A percentile compares a stretch with the other conserved stretches of the same genome.
Conservation (phyloP, 2,888 invertebrate genomes). For the Papilio elwesi region DNA sequence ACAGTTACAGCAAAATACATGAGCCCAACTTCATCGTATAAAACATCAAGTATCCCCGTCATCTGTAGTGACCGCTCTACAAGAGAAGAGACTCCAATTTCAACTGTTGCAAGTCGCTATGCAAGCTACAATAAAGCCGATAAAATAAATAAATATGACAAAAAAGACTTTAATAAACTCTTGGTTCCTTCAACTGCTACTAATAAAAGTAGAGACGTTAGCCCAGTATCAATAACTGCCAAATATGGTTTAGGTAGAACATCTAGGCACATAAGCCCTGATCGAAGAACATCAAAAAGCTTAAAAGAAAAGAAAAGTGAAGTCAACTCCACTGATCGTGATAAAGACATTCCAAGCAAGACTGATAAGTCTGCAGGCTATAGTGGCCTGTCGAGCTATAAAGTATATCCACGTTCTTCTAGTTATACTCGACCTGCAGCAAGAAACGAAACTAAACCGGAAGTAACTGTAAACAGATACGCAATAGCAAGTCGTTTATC, state of each 20-base stretch:
- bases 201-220: conserved; percentile 82
- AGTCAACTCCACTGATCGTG: conserved; percentile 82
- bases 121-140: conserved; percentile 66
- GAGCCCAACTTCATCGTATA: conserved; percentile 70
- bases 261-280: conserved; percentile 80
- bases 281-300: conserved; percentile 68
- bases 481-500: conserved; percentile 74
- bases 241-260: conserved; percentile 73
- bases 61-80: conserved; percentile 65
- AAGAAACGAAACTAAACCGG: conserved; percentile 65
- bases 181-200: conserved; percentile 62
- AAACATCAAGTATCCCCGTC: conserved; percentile 79
- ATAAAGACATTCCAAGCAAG: conserved; percentile 83
- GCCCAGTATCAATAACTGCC: conserved; percentile 76
- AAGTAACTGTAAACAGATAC: conserved; percentile 68
- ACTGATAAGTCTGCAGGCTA: conserved; percentile 82
- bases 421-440: conserved; percentile 67
- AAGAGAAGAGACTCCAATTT: conserved; percentile 74
- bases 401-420: conserved; percentile 80
- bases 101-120: conserved; percentile 74
- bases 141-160: conserved; percentile 68
- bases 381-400: conserved; percentile 78
- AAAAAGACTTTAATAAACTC: conserved; percentile 80
- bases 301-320: conserved; percentile 81
- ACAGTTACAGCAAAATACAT: conserved; percentile 77